phyloP scores from a whole-genome alignment of 2,113 vertebrate genomes.

The Sigmodon hispidus region DNA sequence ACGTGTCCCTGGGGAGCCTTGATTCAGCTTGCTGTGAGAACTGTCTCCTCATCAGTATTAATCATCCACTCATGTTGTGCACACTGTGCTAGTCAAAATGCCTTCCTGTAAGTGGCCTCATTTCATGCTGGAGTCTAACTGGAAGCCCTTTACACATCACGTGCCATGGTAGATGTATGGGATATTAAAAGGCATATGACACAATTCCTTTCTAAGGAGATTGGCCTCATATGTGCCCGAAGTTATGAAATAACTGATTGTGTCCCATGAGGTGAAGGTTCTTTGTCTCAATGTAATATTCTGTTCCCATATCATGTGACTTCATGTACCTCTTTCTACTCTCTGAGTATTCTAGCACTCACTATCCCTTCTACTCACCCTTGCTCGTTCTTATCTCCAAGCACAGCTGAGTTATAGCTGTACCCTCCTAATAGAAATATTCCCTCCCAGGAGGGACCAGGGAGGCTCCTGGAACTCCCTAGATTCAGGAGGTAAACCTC shows the following conservation, averaged over 20 bases:
- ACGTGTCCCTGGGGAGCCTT: neutral
- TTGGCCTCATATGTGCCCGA: neutral
- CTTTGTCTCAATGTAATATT: neutral
- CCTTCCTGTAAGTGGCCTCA: neutral
- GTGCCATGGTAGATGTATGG: neutral
- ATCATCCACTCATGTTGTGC: neutral
- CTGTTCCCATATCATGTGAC: too few relatives aligned
- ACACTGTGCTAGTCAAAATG: neutral
- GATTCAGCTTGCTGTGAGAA: slow-evolving; percentile 45
- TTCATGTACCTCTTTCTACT: neutral
- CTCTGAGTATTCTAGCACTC: accelerated
- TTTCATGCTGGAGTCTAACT: neutral
- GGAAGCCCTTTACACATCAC: neutral
- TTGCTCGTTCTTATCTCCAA: neutral
- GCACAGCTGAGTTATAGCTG: neutral
- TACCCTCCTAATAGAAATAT: too few relatives aligned
- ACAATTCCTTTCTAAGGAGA: neutral
- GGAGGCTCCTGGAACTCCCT: neutral
- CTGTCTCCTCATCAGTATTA: slow-evolving; percentile 51
- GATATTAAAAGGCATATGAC: neutral
- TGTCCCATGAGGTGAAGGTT: accelerated
- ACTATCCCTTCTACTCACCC: neutral
- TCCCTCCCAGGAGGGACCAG: neutral
- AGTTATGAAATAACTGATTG: neutral
- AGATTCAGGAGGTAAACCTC: neutral